Percentiles rank a stretch among this genome's conserved stretches.
Conservation (phyloP, 1,140 invertebrate genomes). For the Lineus longissimus region DNA sequence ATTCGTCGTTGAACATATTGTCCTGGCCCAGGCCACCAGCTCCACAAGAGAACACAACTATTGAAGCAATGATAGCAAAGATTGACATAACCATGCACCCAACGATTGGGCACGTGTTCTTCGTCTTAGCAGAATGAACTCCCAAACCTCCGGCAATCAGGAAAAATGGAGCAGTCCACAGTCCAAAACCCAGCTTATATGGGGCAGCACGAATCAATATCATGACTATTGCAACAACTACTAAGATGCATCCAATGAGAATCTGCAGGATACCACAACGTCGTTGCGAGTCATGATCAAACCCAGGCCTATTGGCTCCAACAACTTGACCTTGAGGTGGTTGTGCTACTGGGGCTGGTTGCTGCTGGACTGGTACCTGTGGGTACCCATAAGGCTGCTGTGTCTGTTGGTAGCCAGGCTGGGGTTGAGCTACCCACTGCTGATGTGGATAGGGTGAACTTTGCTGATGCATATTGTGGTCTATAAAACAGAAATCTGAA, state of each 20-base stretch:
- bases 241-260: background rate
- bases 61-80: background rate
- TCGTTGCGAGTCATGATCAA: background rate
- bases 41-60: background rate
- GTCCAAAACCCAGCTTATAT: background rate
- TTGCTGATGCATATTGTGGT: too few species aligned
- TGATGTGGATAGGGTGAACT: too few species aligned
- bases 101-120: slow-evolving; percentile 3
- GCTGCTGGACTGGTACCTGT: too few species aligned
- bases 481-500: too few species aligned
- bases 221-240: background rate
- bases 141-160: background rate
- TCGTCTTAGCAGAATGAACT: background rate
- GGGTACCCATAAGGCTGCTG: too few species aligned
- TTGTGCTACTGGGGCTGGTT: too few species aligned
- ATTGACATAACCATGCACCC: background rate
- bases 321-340: too few species aligned
- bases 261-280: background rate
- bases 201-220: background rate
- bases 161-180: background rate
- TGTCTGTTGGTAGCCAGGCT: too few species aligned
- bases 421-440: too few species aligned
- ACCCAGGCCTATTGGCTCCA: background rate
- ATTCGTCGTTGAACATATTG: background rate
- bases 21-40: background rate